Percentiles rank a stretch among this genome's conserved stretches.
Conservation (phyloP, 1,140 invertebrate genomes). For the Apis cerana region DNA sequence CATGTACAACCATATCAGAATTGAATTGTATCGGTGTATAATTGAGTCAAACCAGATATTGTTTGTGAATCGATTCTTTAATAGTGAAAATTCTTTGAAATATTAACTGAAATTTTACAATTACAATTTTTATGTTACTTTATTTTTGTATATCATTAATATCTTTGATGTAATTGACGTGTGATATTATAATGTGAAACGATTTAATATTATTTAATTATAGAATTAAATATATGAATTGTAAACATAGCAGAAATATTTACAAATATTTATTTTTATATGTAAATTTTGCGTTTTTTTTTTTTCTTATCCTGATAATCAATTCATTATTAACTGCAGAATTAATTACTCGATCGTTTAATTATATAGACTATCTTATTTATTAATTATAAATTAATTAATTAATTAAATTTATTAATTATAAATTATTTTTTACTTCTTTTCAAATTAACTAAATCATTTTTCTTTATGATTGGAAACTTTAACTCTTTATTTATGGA, state of each 20-base stretch:
- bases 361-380: not conserved
- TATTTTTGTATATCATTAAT: not conserved
- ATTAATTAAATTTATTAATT: no score
- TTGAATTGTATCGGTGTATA: not conserved
- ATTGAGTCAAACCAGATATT: constrained; percentile 17
- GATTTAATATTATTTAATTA: not conserved
- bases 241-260: not conserved
- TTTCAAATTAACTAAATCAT: not conserved
- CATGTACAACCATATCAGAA: not conserved
- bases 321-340: not conserved
- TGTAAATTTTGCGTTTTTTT: not conserved
- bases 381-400: no score
- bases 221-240: no score
- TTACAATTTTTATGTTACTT: not conserved
- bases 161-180: not conserved
- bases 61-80: not conserved
- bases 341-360: not conserved
- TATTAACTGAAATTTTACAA: not conserved
- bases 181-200: not conserved
- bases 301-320: not conserved
- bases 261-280: not conserved
- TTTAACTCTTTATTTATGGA: no score
- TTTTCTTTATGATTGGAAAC: not conserved
- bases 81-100: not conserved
- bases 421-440: not conserved